Percentiles rank a stretch among this genome's conserved stretches.
Conservation (phyloP, 2,113 vertebrate genomes). For the Leptobrachium leishanense region DNA sequence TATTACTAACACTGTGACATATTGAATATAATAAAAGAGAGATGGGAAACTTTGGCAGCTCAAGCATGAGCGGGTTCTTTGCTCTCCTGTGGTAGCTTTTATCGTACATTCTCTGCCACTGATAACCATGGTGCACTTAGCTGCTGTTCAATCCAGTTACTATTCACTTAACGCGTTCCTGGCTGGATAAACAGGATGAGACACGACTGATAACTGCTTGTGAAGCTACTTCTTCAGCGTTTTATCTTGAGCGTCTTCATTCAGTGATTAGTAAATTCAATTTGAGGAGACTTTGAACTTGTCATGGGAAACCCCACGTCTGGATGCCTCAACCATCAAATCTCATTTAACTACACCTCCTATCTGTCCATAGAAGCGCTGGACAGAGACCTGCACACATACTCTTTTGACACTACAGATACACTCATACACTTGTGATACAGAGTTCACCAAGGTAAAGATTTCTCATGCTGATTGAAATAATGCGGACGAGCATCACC, state of each 20-base stretch:
- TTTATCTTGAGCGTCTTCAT: conserved; percentile 63
- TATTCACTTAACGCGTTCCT: conserved; percentile 76
- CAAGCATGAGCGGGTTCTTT: conserved; percentile 86
- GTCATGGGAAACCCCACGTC: conserved; percentile 55
- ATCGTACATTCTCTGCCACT: conserved; percentile 85
- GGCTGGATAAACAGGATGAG: conserved; percentile 60
- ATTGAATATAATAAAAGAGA: conserved; percentile 98
- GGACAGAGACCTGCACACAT: conserved; percentile 2
- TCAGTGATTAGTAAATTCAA: conserved; percentile 58
- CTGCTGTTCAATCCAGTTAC: conserved; percentile 72
- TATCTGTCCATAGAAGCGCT: neutral
- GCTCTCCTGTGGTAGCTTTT: conserved; percentile 80
- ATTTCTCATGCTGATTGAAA: conserved; percentile 44
- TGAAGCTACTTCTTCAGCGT: conserved; percentile 65
- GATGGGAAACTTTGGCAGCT: conserved; percentile 88
- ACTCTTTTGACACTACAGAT: conserved; percentile 38
- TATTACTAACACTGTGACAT: conserved; percentile 88
- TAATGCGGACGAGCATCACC: no score
- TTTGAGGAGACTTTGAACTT: conserved; percentile 59
- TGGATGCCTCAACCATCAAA: conserved; percentile 57
- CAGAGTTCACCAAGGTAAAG: conserved; percentile 10
- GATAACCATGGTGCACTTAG: conserved; percentile 81
- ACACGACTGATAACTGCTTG: conserved; percentile 55
- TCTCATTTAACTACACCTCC: conserved; percentile 61
- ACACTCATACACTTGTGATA: conserved; percentile 15